A percentile compares a stretch with the other conserved stretches of the same genome.
Conservation (phyloP, 2,888 invertebrate species). For the Limnephilus auricula region DNA sequence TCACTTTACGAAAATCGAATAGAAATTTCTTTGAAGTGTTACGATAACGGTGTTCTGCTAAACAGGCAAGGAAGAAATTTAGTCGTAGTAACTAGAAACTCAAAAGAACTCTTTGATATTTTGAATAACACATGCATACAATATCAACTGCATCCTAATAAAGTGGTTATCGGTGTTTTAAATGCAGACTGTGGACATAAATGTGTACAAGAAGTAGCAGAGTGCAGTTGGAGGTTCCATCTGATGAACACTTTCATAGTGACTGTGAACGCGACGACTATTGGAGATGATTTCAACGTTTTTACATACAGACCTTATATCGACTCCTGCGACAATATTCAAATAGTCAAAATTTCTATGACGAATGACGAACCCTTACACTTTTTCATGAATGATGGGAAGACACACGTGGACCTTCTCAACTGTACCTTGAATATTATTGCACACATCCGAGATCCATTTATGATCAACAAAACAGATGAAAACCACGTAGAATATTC, state of each 20-base stretch:
- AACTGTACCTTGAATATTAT: neutral
- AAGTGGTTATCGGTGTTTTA: neutral
- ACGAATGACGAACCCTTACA: too few relatives aligned
- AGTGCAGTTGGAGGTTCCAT: conserved; percentile 13
- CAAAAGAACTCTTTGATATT: neutral
- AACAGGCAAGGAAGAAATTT: neutral
- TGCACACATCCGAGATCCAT: neutral
- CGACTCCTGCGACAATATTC: too few relatives aligned
- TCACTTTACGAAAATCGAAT: neutral
- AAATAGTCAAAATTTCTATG: too few relatives aligned
- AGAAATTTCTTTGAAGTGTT: neutral
- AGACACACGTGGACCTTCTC: too few relatives aligned
- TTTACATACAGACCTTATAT: too few relatives aligned
- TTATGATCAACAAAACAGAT: neutral
- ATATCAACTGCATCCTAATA: neutral
- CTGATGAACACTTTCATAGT: conserved; percentile 30
- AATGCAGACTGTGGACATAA: conserved; percentile 5
- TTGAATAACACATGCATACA: conserved; percentile 8
- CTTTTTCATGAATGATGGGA: too few relatives aligned
- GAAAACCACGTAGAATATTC: neutral
- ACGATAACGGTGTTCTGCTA: neutral
- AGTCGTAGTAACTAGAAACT: neutral
- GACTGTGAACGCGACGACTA: neutral
- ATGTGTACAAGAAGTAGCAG: conserved; percentile 4
- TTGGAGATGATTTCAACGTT: neutral